A percentile compares a stretch with the other conserved stretches of the same genome.
Evolutionary conservation across 1,140 invertebrate genomes (phyloP).

Genomic region (Drosophila parvula): DNA sequence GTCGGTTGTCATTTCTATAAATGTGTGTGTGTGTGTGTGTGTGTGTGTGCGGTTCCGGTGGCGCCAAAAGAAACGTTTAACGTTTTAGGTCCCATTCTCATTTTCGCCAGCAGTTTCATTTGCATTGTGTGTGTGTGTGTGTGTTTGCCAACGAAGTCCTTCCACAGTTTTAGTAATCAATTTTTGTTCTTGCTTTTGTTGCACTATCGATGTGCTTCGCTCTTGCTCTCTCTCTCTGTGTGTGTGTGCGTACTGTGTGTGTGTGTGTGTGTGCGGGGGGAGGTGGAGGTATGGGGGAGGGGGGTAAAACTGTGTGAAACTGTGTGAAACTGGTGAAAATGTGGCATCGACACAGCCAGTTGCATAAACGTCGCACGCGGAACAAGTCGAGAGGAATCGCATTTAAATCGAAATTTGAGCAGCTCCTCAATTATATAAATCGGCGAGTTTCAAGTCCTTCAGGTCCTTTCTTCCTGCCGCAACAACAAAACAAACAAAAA

Average conservation of each 20-base stretch:
- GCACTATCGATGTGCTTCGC: constrained; percentile 49
- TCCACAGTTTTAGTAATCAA: constrained; percentile 59
- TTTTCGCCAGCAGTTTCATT: constrained; percentile 50
- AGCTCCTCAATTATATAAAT: constrained; percentile 18
- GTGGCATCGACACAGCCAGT: constrained; percentile 54
- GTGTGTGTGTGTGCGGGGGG: constrained; percentile 13
- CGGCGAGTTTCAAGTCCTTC: constrained; percentile 3
- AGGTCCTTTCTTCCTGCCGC: not conserved
- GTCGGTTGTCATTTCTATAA: not conserved
- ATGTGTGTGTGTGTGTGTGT: not conserved
- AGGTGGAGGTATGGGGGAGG: too few species aligned
- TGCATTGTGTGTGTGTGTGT: constrained; percentile 29
- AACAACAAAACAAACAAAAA: constrained; percentile 14
- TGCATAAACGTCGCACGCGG: constrained; percentile 61
- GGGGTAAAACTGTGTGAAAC: constrained; percentile 10
- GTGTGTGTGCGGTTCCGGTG: constrained; percentile 21
- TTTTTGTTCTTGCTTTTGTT: constrained; percentile 57
- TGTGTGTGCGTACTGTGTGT: constrained; percentile 1
- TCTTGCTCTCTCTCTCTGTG: constrained; percentile 2
- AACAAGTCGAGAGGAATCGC: constrained; percentile 37
- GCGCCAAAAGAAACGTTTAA: constrained; percentile 59
- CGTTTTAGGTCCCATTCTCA: constrained; percentile 45
- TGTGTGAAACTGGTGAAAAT: constrained; percentile 41
- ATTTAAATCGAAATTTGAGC: constrained; percentile 30
- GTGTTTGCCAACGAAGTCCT: constrained; percentile 43